Evolutionary conservation across 1,140 invertebrate genomes (phyloP).

Genomic region (Drosophila ogumai): DNA sequence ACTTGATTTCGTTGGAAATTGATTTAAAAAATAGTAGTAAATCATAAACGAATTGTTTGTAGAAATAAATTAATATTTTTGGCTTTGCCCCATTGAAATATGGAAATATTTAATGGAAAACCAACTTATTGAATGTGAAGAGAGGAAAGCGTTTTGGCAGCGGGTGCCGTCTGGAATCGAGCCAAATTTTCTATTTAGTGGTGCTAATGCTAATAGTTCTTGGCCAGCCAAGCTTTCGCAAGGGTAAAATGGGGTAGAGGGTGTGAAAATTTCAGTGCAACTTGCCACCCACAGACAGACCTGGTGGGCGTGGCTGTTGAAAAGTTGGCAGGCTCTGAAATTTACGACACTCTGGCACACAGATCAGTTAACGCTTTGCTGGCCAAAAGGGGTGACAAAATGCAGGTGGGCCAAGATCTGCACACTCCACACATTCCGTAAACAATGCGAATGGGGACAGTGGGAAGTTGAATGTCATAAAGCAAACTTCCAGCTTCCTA

Average conservation of each 20-base stretch:
- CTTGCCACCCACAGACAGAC: slow-evolving; percentile 27
- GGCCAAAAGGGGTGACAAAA: slow-evolving; percentile 44
- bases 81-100: slow-evolving; percentile 24
- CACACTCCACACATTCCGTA: background rate
- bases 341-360: slow-evolving; percentile 37
- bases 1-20: slow-evolving; percentile 28
- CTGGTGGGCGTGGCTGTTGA: slow-evolving; percentile 39
- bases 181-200: slow-evolving; percentile 70
- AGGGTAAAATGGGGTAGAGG: background rate
- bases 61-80: slow-evolving; percentile 32
- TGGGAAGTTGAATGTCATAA: background rate
- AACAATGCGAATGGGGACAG: background rate
- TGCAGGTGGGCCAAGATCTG: slow-evolving; percentile 10
- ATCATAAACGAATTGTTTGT: slow-evolving; percentile 32
- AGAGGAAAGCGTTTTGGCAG: slow-evolving; percentile 48
- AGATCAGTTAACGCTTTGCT: slow-evolving; percentile 54
- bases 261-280: slow-evolving; percentile 36
- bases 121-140: slow-evolving; percentile 9
- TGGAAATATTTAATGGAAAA: slow-evolving; percentile 49
- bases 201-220: slow-evolving; percentile 75
- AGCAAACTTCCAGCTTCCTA: background rate
- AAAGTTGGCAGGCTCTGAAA: slow-evolving; percentile 41
- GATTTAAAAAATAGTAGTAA: slow-evolving; percentile 23
- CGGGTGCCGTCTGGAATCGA: slow-evolving; percentile 50
- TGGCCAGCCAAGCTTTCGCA: slow-evolving; percentile 33